A percentile compares a stretch with the other conserved stretches of the same genome.
phyloP scores from a whole-genome alignment of 2,888 invertebrate genomes.

The Rosalia funebris region DNA sequence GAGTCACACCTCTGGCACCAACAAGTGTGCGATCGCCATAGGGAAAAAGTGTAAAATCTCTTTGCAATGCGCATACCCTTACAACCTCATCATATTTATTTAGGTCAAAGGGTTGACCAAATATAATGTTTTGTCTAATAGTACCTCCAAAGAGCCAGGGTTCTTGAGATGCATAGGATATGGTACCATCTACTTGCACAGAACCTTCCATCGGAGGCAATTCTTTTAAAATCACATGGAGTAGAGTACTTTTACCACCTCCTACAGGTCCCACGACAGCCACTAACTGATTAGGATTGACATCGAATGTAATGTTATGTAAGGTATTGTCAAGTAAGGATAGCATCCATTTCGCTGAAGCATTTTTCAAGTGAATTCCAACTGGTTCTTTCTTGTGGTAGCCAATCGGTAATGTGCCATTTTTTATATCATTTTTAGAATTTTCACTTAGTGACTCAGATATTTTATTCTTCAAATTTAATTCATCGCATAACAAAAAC shows the following conservation, averaged over 20 bases:
- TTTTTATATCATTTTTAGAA: background rate
- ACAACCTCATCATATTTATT: constrained; percentile 74
- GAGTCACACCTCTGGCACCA: constrained; percentile 76
- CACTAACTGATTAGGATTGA: constrained; percentile 69
- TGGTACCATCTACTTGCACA: constrained; percentile 73
- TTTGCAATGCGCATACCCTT: constrained; percentile 74
- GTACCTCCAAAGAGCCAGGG: constrained; percentile 85
- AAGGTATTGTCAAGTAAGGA: constrained; percentile 60
- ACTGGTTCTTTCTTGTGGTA: background rate
- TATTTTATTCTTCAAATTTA: background rate
- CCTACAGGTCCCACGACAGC: constrained; percentile 72
- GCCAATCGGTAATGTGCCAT: background rate
- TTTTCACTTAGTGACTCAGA: too few species aligned
- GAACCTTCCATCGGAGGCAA: constrained; percentile 73
- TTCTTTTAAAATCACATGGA: constrained; percentile 74
- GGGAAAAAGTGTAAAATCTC: constrained; percentile 78
- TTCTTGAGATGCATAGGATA: constrained; percentile 84
- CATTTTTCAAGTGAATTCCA: constrained; percentile 55
- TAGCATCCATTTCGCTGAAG: constrained; percentile 74
- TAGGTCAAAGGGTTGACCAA: constrained; percentile 79
- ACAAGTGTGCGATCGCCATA: constrained; percentile 83
- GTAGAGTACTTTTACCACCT: constrained; percentile 69
- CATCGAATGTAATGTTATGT: constrained; percentile 71
- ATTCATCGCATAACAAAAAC: constrained; percentile 63
- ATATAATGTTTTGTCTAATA: constrained; percentile 89